These are phyloP conservation scores for Eidolon dupreanum DNA, from an alignment of 2,797 vertebrate species.

Conservation along the genomic window DNA sequence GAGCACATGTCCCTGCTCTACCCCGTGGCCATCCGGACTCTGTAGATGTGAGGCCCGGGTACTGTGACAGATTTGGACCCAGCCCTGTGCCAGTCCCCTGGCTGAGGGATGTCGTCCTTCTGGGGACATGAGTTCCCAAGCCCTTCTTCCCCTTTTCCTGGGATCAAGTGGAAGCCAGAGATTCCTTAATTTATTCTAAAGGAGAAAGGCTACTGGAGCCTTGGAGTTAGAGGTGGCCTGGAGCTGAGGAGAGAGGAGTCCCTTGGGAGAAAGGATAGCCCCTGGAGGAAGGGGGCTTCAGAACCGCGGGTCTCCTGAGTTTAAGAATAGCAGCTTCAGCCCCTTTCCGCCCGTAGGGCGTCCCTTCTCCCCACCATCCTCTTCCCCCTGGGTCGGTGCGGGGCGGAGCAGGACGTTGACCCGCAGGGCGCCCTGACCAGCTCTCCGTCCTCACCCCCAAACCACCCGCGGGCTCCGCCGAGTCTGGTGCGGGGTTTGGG, in stretches of 20 bases:
- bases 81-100: not conserved
- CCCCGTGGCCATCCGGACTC: conserved; percentile 96
- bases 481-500: not conserved
- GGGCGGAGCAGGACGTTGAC: not conserved
- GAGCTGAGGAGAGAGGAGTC: not conserved
- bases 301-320: not conserved
- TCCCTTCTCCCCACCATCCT: not conserved
- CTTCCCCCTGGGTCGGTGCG: not conserved
- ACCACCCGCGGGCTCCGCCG: not conserved
- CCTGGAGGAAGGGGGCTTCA: not conserved
- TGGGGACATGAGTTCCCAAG: not conserved
- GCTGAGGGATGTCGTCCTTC: not conserved
- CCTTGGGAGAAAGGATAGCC: not conserved
- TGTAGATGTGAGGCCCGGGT: conserved; percentile 85
- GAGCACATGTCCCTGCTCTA: conserved; percentile 99
- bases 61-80: not conserved
- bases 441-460: not conserved
- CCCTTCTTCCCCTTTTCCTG: not conserved
- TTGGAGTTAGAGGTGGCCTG: not conserved
- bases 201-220: not conserved
- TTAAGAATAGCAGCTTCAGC: not conserved
- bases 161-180: conserved; percentile 16
- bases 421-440: not conserved
- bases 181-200: conserved; percentile 78
- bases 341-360: not conserved